Evolutionary conservation across 2,888 invertebrate genomes (phyloP), one percentile per base, ranked within the genome.

Genomic region (Onchidella celtica): DNA sequence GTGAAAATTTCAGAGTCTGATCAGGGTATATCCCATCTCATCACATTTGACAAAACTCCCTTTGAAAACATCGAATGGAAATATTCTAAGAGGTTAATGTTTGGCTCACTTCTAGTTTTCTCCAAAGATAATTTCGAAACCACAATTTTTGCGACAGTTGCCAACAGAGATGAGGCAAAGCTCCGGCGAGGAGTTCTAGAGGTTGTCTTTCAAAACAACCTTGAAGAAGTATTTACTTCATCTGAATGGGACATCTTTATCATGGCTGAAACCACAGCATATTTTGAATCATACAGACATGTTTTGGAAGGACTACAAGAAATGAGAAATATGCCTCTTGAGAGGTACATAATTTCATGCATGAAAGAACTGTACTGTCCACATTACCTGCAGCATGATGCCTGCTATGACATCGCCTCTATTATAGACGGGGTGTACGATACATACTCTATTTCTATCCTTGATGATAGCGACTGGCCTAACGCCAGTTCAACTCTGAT

Each of bases 271-370:
- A 96, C 96, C 72, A 95, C 95, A 74, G 95, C 96, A 0, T 97
- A 96, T 91, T 97, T 97, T 90, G 97, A 97, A 90, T 96, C 97
- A 0, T 97, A 97, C 90, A 94, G 95, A 85, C 95, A 96, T 89
- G 96, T 97, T 0, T 93, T 97, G 75, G 95, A 94, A 86, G 96
- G 95, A n/a, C 90, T 97, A 27, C 95, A 96, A 88, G 93, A 93
- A 4, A 95, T 95, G 75, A 73, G 73, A 3, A 75, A 84, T 9
- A 69, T 91, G 69, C 90, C 90, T 14, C 85, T 91, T 29, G 83
- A 87, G 66, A 82, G 83, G 21, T 90, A 90, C 70, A 86, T 90
- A 24, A 84, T 90, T 6, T 74, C 85, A 9, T 89, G 89, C 82
- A 77, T 87, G 32, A 83, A 82, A 14, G 70, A 84, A n/a, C 79